Base-by-base conservation (phyloP, 1,140 invertebrate genomes). In the Papilio aristodemus region DNA sequence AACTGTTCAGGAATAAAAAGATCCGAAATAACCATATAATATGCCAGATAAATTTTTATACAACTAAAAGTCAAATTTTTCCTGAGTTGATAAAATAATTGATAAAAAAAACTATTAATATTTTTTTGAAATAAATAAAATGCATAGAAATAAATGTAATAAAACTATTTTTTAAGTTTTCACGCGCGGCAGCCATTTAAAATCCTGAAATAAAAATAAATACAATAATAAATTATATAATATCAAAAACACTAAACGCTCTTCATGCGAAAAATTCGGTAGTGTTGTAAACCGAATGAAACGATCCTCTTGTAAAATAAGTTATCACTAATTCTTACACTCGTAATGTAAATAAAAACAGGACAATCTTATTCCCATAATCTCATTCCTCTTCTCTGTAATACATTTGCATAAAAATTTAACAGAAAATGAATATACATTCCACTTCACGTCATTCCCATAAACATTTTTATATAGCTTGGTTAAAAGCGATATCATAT, bases 111-210 rank as follows among this genome's bases (percentile, higher is more conserved):
- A 66, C 50, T 43, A 46, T 64, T 25, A 63, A 70, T 39, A 72
- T 68, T 59, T 66, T 74, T 43, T 43, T 4, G 10, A 22, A 71
- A 73, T 76, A 80, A 80, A 75, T 76, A 83, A 86, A 86, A 86
- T 86, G 80, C 84, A 79, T 68, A 77, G 76, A 79, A 78, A 76
- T 72, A 68, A 71, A 70, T 67, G 77, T 75, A 78, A 11, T 54
- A 54, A 54, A 25, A 54, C 46, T 54, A 25, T 11, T 54, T 22
- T n/a, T 54, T 25, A 54, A 54, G 19, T 22, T 14, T 17, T 54
- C 46, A 54, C 38, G 25, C 63, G 68, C 68, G 58, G 57, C 58
- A 54, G 25, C 32, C 68, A n/a, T 54, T 67, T 11, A 19, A 59
- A 36, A 25, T 60, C 36, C 68, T 69, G 68, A 63, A 69, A 69